These are phyloP conservation scores for Bovichtus variegatus DNA, from an alignment of 2,797 vertebrate species.

Conservation along the genomic window DNA sequence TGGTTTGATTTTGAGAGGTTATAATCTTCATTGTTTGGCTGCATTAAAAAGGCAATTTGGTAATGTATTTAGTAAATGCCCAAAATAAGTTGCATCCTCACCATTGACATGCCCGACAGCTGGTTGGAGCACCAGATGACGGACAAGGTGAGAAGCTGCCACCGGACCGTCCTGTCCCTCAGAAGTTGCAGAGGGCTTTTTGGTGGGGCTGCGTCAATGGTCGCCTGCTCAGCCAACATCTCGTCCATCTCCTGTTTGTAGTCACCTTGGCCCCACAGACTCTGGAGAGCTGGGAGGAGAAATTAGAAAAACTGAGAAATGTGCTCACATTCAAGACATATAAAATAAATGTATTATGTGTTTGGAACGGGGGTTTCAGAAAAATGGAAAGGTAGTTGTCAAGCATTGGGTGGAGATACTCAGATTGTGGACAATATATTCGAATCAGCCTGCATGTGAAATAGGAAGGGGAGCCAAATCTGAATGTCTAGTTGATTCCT, in stretches of 20 bases:
- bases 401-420: too few relatives aligned
- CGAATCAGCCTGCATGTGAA: too few relatives aligned
- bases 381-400: too few relatives aligned
- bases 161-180: conserved; percentile 77
- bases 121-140: conserved; percentile 71
- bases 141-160: conserved; percentile 86
- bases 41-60: background rate
- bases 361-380: background rate
- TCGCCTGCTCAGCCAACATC: conserved; percentile 86
- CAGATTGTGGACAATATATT: too few relatives aligned
- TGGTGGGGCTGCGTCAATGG: conserved; percentile 66
- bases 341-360: background rate
- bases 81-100: conserved; percentile 50
- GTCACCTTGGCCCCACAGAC: conserved; percentile 88
- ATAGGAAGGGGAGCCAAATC: too few relatives aligned
- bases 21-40: background rate
- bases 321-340: background rate
- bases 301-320: background rate
- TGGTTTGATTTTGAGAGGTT: background rate
- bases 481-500: too few relatives aligned
- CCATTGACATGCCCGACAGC: conserved; percentile 76
- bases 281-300: conserved; percentile 84
- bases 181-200: conserved; percentile 83
- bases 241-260: conserved; percentile 87
- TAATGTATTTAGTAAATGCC: too few relatives aligned